These are phyloP conservation scores for Hepsetus odoe DNA, from an alignment of 2,113 vertebrate genomes.

Conservation along the genomic window DNA sequence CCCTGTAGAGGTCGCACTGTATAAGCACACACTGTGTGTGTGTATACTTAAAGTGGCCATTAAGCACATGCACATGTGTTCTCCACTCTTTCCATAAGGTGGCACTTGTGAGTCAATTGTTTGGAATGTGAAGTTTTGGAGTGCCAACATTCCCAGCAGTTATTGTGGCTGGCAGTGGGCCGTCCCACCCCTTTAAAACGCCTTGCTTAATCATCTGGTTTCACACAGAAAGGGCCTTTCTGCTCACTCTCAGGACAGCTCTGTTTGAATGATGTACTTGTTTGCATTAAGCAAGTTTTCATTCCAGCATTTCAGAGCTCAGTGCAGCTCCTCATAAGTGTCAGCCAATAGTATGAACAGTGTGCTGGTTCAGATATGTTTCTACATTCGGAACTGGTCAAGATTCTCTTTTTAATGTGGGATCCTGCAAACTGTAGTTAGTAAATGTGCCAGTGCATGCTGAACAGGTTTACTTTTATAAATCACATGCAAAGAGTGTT, in stretches of 20 bases:
- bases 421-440: not conserved
- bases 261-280: slow-evolving; percentile 23
- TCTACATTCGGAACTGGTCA: too few relatives aligned
- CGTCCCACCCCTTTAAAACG: slow-evolving; percentile 23
- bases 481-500: not conserved
- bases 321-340: not conserved
- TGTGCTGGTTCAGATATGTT: too few relatives aligned
- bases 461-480: not conserved
- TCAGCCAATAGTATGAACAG: too few relatives aligned
- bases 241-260: not conserved
- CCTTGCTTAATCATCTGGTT: slow-evolving; percentile 33
- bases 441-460: not conserved
- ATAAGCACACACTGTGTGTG: too few relatives aligned
- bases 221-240: slow-evolving; percentile 28
- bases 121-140: slow-evolving; percentile 41
- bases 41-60: too few relatives aligned
- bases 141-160: slow-evolving; percentile 45
- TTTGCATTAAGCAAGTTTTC: slow-evolving; percentile 14
- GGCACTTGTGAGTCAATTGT: slow-evolving; percentile 49
- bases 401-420: too few relatives aligned
- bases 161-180: slow-evolving; percentile 37
- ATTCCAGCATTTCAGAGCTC: slow-evolving; percentile 9
- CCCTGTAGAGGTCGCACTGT: too few relatives aligned
- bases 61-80: not conserved
- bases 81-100: slow-evolving; percentile 8